Evolutionary conservation across 2,888 invertebrate genomes (phyloP).

Genomic region (Trachelus tabidus): DNA sequence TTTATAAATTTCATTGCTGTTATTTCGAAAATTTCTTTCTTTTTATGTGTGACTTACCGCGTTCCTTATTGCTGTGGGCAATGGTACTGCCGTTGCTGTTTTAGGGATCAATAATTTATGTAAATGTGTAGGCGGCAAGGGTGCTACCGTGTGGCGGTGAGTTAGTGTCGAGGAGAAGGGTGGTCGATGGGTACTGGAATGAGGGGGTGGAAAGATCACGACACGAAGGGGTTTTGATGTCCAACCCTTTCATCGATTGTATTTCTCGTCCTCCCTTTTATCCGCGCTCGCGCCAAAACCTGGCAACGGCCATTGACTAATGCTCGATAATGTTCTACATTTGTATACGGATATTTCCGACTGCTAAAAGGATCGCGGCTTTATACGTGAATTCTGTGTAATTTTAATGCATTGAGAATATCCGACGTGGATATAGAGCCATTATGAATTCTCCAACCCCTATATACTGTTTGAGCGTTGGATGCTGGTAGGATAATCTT

Average conservation of each 20-base stretch:
- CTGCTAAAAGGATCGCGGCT: constrained; percentile 22
- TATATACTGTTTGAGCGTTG: background rate
- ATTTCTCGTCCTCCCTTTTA: constrained; percentile 38
- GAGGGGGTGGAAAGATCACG: constrained; percentile 59
- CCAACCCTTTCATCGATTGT: constrained; percentile 66
- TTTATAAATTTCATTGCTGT: background rate
- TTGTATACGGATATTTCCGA: constrained; percentile 42
- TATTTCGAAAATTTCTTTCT: background rate
- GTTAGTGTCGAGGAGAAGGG: constrained; percentile 55
- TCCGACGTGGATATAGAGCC: background rate
- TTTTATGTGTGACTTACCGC: background rate
- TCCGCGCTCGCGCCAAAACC: constrained; percentile 45
- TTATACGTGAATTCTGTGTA: constrained; percentile 1
- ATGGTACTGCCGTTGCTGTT: constrained; percentile 62
- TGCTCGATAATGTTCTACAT: constrained; percentile 53
- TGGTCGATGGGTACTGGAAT: constrained; percentile 42
- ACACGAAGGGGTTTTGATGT: constrained; percentile 64
- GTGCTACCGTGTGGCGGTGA: constrained; percentile 65
- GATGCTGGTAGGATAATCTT: constrained; percentile 13
- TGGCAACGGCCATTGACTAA: constrained; percentile 50
- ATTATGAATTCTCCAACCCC: background rate
- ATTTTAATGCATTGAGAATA: constrained; percentile 1
- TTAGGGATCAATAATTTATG: constrained; percentile 66
- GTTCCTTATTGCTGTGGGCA: constrained; percentile 39
- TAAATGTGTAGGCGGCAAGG: constrained; percentile 66